These are phyloP conservation scores for Drosophila kurseongensis DNA, from an alignment of 1,140 invertebrate genomes.

Conservation along the genomic window DNA sequence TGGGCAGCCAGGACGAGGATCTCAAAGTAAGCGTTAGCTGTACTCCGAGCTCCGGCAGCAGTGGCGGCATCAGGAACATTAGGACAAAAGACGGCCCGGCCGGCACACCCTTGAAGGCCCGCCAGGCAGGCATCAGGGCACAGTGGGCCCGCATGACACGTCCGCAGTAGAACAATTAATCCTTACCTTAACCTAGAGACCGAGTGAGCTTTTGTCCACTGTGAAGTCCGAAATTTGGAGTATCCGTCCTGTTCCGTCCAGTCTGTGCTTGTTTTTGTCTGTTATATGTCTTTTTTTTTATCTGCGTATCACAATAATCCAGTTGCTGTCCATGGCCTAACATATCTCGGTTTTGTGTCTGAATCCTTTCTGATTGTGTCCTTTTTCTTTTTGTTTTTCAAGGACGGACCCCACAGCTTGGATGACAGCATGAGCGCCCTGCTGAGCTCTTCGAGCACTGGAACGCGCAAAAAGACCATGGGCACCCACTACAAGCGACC, in stretches of 20 bases:
- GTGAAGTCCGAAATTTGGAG: not conserved
- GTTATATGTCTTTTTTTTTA: not conserved
- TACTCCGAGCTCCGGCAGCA: constrained; percentile 1
- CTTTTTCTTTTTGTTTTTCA: constrained; percentile 56
- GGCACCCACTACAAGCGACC: constrained; percentile 92
- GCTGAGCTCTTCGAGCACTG: constrained; percentile 85
- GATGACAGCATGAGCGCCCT: constrained; percentile 87
- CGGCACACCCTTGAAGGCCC: constrained; percentile 14
- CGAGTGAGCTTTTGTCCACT: constrained; percentile 11
- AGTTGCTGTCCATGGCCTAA: constrained; percentile 7
- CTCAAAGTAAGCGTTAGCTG: constrained; percentile 88
- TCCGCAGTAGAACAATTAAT: constrained; percentile 9
- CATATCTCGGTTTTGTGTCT: not conserved
- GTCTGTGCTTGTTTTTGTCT: not conserved
- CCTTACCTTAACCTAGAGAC: not conserved
- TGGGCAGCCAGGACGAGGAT: constrained; percentile 88
- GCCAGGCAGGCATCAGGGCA: constrained; percentile 17
- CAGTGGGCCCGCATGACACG: constrained; percentile 35
- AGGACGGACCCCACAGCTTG: constrained; percentile 86
- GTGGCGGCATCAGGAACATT: constrained; percentile 6
- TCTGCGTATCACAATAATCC: constrained; percentile 1
- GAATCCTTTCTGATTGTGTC: not conserved
- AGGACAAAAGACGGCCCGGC: not conserved
- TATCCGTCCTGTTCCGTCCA: too few relatives aligned
- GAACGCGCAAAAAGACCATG: constrained; percentile 85